Base-by-base conservation (phyloP, 2,113 vertebrate species). In the Scytalopus superciliaris region DNA sequence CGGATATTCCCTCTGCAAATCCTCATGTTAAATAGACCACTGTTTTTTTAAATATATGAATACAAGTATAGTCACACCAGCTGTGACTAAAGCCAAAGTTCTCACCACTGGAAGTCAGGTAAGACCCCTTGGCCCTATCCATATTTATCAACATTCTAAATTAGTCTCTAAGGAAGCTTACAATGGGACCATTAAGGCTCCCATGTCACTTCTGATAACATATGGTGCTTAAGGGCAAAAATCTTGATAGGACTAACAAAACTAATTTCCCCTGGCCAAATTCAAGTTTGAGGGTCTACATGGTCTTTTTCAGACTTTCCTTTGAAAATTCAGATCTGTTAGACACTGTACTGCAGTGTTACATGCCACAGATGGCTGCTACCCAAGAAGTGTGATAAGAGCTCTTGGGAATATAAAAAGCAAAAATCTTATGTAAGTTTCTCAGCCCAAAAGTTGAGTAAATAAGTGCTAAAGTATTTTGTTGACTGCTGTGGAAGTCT, bases 331-430 rank as follows among this genome's bases (percentile, higher is more conserved):
- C 86, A 47, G 37, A 69, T 96, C 83, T 89, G 73, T 86, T 81
- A 92, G 89, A 84, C 53, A 31, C 83, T 28, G 44, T 33, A 93
- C 88, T 88, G 63, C 72, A 60, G 73, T 25, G 35, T 75, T 93
- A 90, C 53, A 53, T 11, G 14, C 76, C 92, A 92, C 92, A 95
- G 90, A 96, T 92, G 90, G 96, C 93, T 94, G 88, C 73, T 94
- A 89, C 69, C 88, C 73, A 79, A 90, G 62, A 84, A 84, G 87
- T 45, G 57, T 75, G 69, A 84, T 68, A 66, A 81, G 52, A 89
- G 53, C 77, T 90, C 89, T 57, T 87, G 66, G 87, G 91, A 92
- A 56, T 92, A 95, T 86, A 92, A 90, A 97, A 93, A 96, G 90
- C 44, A 90, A 78, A 94, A 95, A 73, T 49, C 31, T 90, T 89